These are phyloP conservation scores for Anticlea derivata DNA, from an alignment of 2,888 invertebrate genomes.

Conservation along the genomic window DNA sequence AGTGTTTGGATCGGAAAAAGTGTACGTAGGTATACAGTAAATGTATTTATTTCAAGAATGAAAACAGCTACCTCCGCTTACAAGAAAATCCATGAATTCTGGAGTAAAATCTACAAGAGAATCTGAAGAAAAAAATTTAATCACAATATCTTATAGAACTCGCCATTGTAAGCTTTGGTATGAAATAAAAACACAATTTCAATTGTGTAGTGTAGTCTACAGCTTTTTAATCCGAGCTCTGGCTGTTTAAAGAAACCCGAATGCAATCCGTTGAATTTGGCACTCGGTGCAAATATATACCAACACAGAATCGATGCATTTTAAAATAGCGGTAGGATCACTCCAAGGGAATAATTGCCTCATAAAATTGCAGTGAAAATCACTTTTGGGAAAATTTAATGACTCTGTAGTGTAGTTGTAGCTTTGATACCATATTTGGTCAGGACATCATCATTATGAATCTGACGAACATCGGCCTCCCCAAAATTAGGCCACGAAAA, in stretches of 20 bases:
- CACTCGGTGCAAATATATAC: conserved; percentile 24
- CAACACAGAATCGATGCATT: background rate
- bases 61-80: background rate
- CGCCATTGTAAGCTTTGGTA: conserved; percentile 20
- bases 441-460: too few species aligned
- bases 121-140: conserved; percentile 20
- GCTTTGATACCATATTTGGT: too few species aligned
- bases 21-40: too few species aligned
- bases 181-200: conserved; percentile 29
- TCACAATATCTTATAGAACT: conserved; percentile 25
- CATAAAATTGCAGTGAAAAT: too few species aligned
- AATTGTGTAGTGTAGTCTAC: conserved; percentile 24
- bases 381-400: too few species aligned
- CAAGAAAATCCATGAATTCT: conserved; percentile 1
- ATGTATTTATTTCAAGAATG: too few species aligned
- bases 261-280: conserved; percentile 37
- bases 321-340: background rate
- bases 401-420: too few species aligned
- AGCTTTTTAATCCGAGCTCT: conserved; percentile 27
- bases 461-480: too few species aligned
- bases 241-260: conserved; percentile 29
- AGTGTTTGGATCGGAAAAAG: too few species aligned
- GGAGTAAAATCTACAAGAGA: conserved; percentile 12
- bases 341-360: background rate
- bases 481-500: too few species aligned